A percentile compares a stretch with the other conserved stretches of the same genome.
Conservation (phyloP, 2,113 vertebrate genomes). For the Channa maculata region DNA sequence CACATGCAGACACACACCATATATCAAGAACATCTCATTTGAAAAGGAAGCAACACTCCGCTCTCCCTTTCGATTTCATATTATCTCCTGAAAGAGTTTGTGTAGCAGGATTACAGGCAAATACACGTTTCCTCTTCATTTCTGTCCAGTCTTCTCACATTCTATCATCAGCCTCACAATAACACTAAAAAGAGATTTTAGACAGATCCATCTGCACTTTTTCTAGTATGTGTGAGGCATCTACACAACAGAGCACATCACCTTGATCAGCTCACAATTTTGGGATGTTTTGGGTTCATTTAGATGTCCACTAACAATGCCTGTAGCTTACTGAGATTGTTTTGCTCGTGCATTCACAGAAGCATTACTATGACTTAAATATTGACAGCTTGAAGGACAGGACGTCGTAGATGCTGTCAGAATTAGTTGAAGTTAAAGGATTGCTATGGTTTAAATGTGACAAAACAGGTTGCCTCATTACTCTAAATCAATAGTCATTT, state of each 20-base stretch:
- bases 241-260: not conserved
- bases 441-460: not conserved
- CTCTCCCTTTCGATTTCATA: conserved; percentile 23
- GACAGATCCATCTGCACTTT: not conserved
- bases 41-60: conserved; percentile 8
- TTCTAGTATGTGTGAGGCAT: not conserved
- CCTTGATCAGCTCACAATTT: too few species aligned
- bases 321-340: too few species aligned
- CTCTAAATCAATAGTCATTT: not conserved
- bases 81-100: conserved; percentile 32
- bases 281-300: too few species aligned
- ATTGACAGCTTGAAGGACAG: too few species aligned
- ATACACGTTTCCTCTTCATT: conserved; percentile 14
- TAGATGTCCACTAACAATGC: too few species aligned
- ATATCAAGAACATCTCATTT: conserved; percentile 39
- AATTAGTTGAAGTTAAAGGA: not conserved
- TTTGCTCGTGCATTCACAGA: too few species aligned
- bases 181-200: not conserved
- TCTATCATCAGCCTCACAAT: not conserved
- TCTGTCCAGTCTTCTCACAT: conserved; percentile 1
- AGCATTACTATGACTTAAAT: not conserved
- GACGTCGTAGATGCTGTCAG: too few species aligned
- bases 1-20: conserved; percentile 4
- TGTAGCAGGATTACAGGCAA: conserved; percentile 10
- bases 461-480: not conserved